Conservation (phyloP, 2,113 vertebrate genomes). For the Oncorhynchus clarkii region DNA sequence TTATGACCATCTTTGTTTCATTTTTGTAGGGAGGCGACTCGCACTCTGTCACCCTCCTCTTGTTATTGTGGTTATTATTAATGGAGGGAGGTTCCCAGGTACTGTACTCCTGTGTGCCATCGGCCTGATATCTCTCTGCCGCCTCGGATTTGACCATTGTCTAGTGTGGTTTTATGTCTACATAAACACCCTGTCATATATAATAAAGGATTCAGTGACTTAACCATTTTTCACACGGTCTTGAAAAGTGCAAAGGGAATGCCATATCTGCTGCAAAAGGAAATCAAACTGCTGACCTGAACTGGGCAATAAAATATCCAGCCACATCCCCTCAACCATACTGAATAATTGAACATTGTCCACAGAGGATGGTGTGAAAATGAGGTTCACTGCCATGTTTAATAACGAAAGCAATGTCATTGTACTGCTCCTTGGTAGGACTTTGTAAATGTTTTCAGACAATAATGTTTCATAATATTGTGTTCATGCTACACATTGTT, state of each 20-base stretch:
- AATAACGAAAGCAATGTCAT: too few species aligned
- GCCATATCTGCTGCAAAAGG: too few species aligned
- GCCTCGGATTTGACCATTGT: neutral
- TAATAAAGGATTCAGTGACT: neutral
- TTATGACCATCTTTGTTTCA: neutral
- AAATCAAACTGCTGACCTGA: too few species aligned
- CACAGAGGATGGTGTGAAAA: too few species aligned
- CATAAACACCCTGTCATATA: neutral
- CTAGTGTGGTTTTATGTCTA: neutral
- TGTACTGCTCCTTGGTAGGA: too few species aligned
- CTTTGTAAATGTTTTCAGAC: too few species aligned
- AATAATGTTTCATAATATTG: too few species aligned
- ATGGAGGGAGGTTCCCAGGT: constrained; percentile 1
- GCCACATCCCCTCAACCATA: too few species aligned
- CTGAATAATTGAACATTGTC: too few species aligned
- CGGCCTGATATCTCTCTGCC: neutral
- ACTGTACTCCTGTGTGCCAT: neutral
- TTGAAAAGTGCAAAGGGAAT: neutral
- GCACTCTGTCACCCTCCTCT: constrained; percentile 2
- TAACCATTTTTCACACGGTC: neutral
- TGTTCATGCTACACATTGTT: too few species aligned
- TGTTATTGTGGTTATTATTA: neutral
- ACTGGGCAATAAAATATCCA: too few species aligned
- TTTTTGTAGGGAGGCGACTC: neutral
- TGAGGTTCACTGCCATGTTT: too few species aligned